These are phyloP conservation scores for Colinus virginianus DNA, from an alignment of 2,113 vertebrate species.

Conservation along the genomic window DNA sequence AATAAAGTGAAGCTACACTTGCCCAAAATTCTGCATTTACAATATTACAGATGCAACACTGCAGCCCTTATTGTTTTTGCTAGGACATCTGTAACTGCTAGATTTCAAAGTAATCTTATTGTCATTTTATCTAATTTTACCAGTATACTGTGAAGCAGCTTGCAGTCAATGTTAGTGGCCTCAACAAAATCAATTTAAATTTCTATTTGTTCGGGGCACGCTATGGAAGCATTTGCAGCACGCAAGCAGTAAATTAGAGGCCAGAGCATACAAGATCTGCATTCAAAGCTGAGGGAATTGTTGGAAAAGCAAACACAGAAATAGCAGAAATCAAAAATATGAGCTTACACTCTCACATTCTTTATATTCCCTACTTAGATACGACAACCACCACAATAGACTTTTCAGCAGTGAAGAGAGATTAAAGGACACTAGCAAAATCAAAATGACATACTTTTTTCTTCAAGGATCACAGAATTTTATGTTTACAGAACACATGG, in stretches of 20 bases:
- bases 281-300: background rate
- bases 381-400: fast-evolving
- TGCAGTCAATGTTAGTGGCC: background rate
- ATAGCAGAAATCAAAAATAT: background rate
- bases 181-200: background rate
- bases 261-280: background rate
- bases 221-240: background rate
- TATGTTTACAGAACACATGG: background rate
- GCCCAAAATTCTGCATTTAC: background rate
- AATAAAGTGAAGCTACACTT: background rate
- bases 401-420: background rate
- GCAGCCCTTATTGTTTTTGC: background rate
- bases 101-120: background rate
- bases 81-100: background rate
- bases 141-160: background rate
- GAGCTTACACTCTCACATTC: background rate
- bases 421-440: background rate
- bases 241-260: background rate
- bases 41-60: background rate
- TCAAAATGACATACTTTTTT: background rate
- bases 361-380: background rate
- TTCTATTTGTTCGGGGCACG: background rate
- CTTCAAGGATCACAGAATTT: background rate
- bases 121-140: background rate
- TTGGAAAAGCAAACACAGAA: background rate